phyloP scores from a whole-genome alignment of 2,113 vertebrate species.

The Cavia aperea region DNA sequence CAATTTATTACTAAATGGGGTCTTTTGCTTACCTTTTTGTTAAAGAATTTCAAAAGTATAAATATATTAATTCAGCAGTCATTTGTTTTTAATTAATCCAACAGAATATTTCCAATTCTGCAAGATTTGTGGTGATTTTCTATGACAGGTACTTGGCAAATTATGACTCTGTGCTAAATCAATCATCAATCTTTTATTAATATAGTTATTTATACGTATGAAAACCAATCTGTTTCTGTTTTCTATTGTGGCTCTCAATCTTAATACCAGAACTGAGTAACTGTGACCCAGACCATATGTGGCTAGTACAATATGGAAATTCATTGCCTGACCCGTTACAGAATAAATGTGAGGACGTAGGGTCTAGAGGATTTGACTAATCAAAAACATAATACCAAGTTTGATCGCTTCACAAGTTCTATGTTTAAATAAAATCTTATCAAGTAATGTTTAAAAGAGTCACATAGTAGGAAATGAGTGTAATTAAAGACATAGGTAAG shows the following conservation, averaged over 20 bases:
- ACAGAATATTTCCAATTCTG: not conserved
- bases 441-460: rapidly evolving
- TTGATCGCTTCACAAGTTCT: not conserved
- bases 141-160: not conserved
- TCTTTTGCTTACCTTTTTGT: not conserved
- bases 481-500: not conserved
- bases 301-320: not conserved
- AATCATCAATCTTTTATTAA: not conserved
- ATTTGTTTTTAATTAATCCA: not conserved
- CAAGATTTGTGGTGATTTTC: rapidly evolving
- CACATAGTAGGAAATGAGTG: not conserved
- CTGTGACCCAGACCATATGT: not conserved
- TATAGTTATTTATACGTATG: not conserved
- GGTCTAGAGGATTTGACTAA: not conserved
- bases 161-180: not conserved
- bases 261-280: not conserved
- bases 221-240: rapidly evolving
- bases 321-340: not conserved
- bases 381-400: not conserved
- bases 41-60: not conserved
- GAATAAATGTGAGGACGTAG: not conserved
- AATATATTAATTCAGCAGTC: no score
- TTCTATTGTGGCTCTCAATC: rapidly evolving
- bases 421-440: not conserved
- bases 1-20: not conserved